phyloP scores from a whole-genome alignment of 2,113 vertebrate genomes.

The Coturnix japonica region DNA sequence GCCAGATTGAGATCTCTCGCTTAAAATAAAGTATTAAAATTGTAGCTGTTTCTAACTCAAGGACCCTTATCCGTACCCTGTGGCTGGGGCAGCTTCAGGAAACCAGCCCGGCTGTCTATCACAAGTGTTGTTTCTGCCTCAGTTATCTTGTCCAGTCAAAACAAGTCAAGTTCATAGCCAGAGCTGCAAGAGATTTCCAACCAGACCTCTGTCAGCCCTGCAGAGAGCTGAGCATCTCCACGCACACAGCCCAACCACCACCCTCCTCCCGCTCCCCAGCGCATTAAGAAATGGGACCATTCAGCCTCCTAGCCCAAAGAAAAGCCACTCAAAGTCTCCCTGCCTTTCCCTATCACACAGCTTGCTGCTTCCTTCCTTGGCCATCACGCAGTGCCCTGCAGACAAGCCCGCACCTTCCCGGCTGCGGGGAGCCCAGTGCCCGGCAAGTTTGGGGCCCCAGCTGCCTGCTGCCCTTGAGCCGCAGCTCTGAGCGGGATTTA shows the following conservation, averaged over 20 bases:
- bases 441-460: background rate
- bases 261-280: background rate
- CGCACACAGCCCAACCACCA: background rate
- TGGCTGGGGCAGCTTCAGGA: background rate
- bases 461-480: background rate
- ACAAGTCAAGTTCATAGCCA: background rate
- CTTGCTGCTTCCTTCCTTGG: background rate
- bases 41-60: background rate
- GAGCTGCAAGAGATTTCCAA: background rate
- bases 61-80: background rate
- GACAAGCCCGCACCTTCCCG: background rate
- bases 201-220: background rate
- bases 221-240: background rate
- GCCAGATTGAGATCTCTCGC: background rate
- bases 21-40: background rate
- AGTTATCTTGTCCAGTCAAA: background rate
- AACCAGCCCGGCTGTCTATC: background rate
- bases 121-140: conserved; percentile 26
- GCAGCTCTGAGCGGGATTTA: background rate
- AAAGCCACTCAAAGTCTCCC: background rate
- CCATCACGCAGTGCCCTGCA: background rate
- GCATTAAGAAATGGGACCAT: background rate
- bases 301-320: background rate
- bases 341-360: background rate
- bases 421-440: background rate